Percentiles rank a stretch among this genome's conserved stretches.
phyloP scores from a whole-genome alignment of 2,888 invertebrate genomes.

The Anorthoa munda region DNA sequence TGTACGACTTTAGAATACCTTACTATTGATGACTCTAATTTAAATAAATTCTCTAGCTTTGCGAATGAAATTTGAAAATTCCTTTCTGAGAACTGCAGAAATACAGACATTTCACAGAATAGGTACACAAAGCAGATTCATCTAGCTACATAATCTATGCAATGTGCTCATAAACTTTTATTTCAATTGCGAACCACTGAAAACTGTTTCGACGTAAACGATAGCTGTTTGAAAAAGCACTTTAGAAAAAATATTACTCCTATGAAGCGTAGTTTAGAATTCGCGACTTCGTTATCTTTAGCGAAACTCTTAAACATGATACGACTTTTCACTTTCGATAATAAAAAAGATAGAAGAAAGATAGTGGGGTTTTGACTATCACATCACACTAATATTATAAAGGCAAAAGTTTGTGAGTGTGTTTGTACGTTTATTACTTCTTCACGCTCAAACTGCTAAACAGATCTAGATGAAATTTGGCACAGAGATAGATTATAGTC shows the following conservation, averaged over 20 bases:
- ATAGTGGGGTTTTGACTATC: background rate
- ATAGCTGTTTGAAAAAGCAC: constrained; percentile 68
- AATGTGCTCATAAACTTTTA: constrained; percentile 58
- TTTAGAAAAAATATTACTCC: constrained; percentile 74
- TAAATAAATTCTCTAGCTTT: background rate
- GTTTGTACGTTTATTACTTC: too few relatives aligned
- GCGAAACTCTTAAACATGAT: constrained; percentile 54
- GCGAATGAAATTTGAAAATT: constrained; percentile 7
- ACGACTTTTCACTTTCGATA: background rate
- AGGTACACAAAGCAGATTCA: constrained; percentile 47
- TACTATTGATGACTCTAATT: background rate
- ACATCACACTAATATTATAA: too few relatives aligned
- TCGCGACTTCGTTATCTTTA: constrained; percentile 36
- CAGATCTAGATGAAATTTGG: too few relatives aligned
- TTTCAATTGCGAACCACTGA: constrained; percentile 72
- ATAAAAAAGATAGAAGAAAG: background rate
- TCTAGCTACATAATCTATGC: constrained; percentile 41
- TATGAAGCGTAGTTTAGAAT: constrained; percentile 72
- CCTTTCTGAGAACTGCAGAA: constrained; percentile 12
- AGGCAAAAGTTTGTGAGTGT: too few relatives aligned
- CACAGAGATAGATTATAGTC: too few relatives aligned
- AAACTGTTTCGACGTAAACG: constrained; percentile 75
- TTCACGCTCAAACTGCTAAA: too few relatives aligned
- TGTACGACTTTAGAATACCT: background rate
- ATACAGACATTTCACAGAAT: constrained; percentile 37